Evolutionary conservation across 2,888 invertebrate genomes (phyloP).

Genomic region (Perizoma affinitatum): DNA sequence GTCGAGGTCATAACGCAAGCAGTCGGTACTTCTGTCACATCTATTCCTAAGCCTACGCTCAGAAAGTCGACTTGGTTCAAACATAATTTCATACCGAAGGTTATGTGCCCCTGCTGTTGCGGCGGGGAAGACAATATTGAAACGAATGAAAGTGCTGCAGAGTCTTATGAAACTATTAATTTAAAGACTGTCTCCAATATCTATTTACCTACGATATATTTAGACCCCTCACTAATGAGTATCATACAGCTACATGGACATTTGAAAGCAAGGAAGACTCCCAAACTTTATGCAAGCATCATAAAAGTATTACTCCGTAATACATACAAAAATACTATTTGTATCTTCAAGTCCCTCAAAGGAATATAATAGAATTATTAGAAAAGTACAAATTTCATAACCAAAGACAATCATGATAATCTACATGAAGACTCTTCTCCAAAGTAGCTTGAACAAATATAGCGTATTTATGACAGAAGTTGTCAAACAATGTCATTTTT

Average conservation of each 20-base stretch:
- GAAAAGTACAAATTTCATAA: conserved; percentile 1
- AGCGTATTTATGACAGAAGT: conserved; percentile 14
- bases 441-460: conserved; percentile 2
- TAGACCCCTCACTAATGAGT: conserved; percentile 66
- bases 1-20: conserved; percentile 41
- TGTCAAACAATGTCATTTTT: conserved; percentile 14
- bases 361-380: conserved; percentile 25
- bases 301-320: conserved; percentile 52
- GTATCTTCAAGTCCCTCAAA: conserved; percentile 39
- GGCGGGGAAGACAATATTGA: conserved; percentile 50
- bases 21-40: conserved; percentile 47
- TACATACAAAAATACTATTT: conserved; percentile 55
- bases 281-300: conserved; percentile 52
- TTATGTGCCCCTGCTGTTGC: conserved; percentile 68
- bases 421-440: conserved; percentile 1
- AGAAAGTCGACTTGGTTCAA: conserved; percentile 42
- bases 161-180: conserved; percentile 65
- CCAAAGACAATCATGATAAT: conserved; percentile 10
- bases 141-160: conserved; percentile 44
- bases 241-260: conserved; percentile 56
- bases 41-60: conserved; percentile 37
- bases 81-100: conserved; percentile 45
- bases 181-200: conserved; percentile 46
- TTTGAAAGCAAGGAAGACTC: conserved; percentile 45
- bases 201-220: conserved; percentile 44